phyloP scores from a whole-genome alignment of 2,888 invertebrate species.

The Melikaiella ostensackeni region DNA sequence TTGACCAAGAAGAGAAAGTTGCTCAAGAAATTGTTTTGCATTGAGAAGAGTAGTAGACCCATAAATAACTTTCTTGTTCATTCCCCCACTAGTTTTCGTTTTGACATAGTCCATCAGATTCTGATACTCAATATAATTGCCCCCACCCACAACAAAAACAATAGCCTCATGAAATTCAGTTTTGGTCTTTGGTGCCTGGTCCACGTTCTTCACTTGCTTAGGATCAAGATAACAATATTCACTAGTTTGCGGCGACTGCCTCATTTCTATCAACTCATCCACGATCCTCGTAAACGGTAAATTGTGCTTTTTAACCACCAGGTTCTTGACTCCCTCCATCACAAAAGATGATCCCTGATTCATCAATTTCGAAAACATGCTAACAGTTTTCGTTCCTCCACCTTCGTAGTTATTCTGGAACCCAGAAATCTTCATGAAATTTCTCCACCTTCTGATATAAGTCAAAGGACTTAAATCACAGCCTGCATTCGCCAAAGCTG shows the following conservation, averaged over 20 bases:
- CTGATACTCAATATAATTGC: constrained; percentile 99
- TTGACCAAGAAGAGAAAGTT: constrained; percentile 88
- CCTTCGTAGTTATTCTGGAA: constrained; percentile 91
- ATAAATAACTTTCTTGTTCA: constrained; percentile 91
- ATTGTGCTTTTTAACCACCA: constrained; percentile 99
- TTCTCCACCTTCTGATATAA: constrained; percentile 95
- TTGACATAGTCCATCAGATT: constrained; percentile 97
- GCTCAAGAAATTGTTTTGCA: constrained; percentile 95
- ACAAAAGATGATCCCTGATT: constrained; percentile 98
- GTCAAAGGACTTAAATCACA: constrained; percentile 91
- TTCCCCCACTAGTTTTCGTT: constrained; percentile 86
- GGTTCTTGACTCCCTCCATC: constrained; percentile 99
- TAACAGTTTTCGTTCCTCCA: constrained; percentile 96
- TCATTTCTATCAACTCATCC: constrained; percentile 92
- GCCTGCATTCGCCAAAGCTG: constrained; percentile 87
- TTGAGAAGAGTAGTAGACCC: constrained; percentile 97
- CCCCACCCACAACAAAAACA: constrained; percentile 94
- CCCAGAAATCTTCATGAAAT: constrained; percentile 87
- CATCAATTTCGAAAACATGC: constrained; percentile 98
- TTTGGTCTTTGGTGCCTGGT: constrained; percentile 82
- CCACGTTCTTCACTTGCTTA: constrained; percentile 89
- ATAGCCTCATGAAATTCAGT: constrained; percentile 90
- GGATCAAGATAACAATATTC: constrained; percentile 97
- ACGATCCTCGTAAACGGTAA: constrained; percentile 96
- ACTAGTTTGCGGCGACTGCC: constrained; percentile 87